Base-by-base conservation (phyloP, 92 coral and sea anemone genomes). In the Palythoa grandiflora region DNA sequence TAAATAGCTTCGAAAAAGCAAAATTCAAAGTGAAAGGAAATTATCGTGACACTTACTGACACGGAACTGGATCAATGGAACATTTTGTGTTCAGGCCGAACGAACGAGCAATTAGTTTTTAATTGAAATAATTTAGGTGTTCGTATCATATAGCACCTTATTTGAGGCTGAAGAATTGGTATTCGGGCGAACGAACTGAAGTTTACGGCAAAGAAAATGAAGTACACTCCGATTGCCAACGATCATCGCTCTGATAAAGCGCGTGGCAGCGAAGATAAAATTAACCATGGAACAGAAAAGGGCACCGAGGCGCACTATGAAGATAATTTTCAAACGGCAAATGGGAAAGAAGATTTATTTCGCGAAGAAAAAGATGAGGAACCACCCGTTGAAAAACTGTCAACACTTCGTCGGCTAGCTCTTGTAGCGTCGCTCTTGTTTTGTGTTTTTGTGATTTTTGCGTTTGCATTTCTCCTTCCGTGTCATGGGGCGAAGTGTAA, bases 401-500 rank as follows among this genome's bases (percentile, higher is more conserved):
- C 86, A 15, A 75, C 86, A 38, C 76, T 65, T 20, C 94, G 98
- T 3, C 93, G 98, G 35, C 70, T 95, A 1, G 93, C 92, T 13
- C 89, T 95, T 35, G 93, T 93, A 2, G 98, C 89, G 40, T 92
- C 98, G 5, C 78, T 95, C 3, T 66, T 95, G 37, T 91, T 93
- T 8, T 95, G 98, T 83, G 95, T 95, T 38, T 93, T 95, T 80
- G 94, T 95, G n/a, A 89, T 95, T 10, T 95, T 95, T 72, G 94
- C 96, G 0, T 95, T 95, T 53, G 98, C 98, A 2, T 93, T 95
- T 80, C 79, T 95, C 38, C 89, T 95, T 5, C 98, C 98, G 11
- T 95, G 98, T 68, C 98, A 95, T 73, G 91, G 86, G 65, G 89
- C 85, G 15, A 85, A 90, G 70, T 95, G 98, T 38, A 86, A 86